Percentiles rank a stretch among this genome's conserved stretches.
Evolutionary conservation across 2,113 vertebrate species (phyloP).

Genomic region (Myotis davidii): DNA sequence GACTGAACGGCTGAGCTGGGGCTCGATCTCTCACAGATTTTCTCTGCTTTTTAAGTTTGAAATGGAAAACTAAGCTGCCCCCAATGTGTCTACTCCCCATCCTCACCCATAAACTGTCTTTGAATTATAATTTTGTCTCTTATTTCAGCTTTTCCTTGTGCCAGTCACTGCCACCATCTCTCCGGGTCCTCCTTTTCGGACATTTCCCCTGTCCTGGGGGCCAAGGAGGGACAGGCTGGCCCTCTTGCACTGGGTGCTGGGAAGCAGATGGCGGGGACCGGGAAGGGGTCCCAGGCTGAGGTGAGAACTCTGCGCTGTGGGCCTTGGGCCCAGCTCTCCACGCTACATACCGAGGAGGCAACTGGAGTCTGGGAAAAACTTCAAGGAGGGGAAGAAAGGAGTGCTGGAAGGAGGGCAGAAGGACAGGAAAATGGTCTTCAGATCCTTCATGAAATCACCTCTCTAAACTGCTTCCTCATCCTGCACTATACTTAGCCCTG

Average conservation of each 20-base stretch:
- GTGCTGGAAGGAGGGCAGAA: not conserved
- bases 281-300: not conserved
- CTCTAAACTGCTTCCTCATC: not conserved
- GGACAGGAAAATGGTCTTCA: not conserved
- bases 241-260: not conserved
- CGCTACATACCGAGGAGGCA: not conserved
- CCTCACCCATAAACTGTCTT: not conserved
- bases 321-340: not conserved
- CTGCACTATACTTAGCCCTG: not conserved
- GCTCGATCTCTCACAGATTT: not conserved
- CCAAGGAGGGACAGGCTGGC: not conserved
- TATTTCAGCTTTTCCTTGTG: not conserved
- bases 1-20: not conserved
- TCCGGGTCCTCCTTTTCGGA: not conserved
- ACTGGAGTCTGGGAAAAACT: not conserved
- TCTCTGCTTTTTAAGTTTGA: conserved; percentile 28
- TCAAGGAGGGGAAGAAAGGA: not conserved
- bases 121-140: not conserved
- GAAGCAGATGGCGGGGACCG: not conserved
- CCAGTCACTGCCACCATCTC: not conserved
- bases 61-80: not conserved
- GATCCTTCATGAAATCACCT: not conserved
- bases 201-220: not conserved
- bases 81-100: not conserved
- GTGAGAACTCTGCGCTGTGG: not conserved